phyloP scores from a whole-genome alignment of 2,888 invertebrate genomes.

The Drosophila barbarae region DNA sequence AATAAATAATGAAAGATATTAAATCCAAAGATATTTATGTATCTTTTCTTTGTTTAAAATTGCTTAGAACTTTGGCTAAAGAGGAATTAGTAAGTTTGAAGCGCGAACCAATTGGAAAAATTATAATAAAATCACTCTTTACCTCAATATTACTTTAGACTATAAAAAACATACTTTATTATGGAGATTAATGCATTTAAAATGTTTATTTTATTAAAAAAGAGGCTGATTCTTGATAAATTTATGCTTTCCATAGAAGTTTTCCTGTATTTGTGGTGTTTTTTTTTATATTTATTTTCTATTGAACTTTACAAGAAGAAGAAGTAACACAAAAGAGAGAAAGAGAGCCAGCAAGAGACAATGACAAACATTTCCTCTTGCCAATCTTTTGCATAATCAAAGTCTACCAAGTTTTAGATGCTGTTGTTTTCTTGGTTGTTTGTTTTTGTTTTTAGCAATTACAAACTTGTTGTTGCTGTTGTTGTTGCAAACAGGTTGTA shows the following conservation, averaged over 20 bases:
- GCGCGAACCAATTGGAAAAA: neutral
- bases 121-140: neutral
- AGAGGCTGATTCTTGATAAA: neutral
- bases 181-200: too few species aligned
- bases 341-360: neutral
- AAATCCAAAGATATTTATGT: neutral
- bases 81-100: neutral
- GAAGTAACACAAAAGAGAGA: conserved; percentile 1
- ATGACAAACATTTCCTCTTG: conserved; percentile 56
- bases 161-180: neutral
- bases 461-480: conserved; percentile 61
- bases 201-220: neutral
- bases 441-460: conserved; percentile 49
- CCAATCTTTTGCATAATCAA: conserved; percentile 65
- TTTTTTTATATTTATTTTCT: neutral
- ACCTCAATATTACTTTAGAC: too few species aligned
- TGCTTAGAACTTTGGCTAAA: neutral
- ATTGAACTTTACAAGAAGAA: conserved; percentile 2
- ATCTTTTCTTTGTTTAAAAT: neutral
- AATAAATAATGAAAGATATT: neutral
- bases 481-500: conserved; percentile 65
- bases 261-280: neutral
- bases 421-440: conserved; percentile 5
- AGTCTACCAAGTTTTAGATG: conserved; percentile 19
- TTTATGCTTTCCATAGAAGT: neutral